Conservation (phyloP, 2,888 invertebrate species). For the Drosophila atripex region DNA sequence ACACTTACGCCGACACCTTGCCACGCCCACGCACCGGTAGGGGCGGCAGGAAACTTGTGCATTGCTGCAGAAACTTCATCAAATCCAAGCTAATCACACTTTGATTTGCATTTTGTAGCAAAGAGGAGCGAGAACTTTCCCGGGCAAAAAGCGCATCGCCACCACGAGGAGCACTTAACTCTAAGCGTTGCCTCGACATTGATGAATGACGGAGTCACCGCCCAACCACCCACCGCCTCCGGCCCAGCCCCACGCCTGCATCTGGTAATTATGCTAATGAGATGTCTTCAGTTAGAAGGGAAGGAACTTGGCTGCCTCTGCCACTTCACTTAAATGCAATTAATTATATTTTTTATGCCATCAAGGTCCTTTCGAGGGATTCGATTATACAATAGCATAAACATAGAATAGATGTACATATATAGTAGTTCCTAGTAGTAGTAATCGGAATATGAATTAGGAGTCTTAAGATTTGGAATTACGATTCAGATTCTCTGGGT, state of each 20-base stretch:
- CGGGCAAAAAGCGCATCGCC: conserved; percentile 58
- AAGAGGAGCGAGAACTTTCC: conserved; percentile 43
- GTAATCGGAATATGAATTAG: no score
- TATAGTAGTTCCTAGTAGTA: conserved; percentile 4
- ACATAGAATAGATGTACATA: conserved; percentile 5
- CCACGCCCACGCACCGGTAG: conserved; percentile 27
- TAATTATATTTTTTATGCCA: conserved; percentile 69
- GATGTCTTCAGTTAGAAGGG: conserved; percentile 53
- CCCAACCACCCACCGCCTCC: neutral
- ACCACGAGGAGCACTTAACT: conserved; percentile 64
- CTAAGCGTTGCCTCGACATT: conserved; percentile 65
- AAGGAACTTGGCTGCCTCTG: conserved; percentile 62
- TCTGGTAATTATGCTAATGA: conserved; percentile 76
- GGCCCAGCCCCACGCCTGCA: conserved; percentile 16
- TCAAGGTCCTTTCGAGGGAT: conserved; percentile 30
- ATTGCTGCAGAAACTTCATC: conserved; percentile 71
- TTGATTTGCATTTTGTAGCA: conserved; percentile 72
- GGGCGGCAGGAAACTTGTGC: conserved; percentile 56
- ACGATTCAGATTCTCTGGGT: conserved; percentile 23
- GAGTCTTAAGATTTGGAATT: neutral
- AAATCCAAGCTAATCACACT: conserved; percentile 78
- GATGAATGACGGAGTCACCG: conserved; percentile 61
- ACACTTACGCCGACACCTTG: conserved; percentile 65
- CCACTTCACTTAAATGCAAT: conserved; percentile 70
- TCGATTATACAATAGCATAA: conserved; percentile 28